phyloP scores from a whole-genome alignment of 1,140 invertebrate species.

The Halictus rubicundus region DNA sequence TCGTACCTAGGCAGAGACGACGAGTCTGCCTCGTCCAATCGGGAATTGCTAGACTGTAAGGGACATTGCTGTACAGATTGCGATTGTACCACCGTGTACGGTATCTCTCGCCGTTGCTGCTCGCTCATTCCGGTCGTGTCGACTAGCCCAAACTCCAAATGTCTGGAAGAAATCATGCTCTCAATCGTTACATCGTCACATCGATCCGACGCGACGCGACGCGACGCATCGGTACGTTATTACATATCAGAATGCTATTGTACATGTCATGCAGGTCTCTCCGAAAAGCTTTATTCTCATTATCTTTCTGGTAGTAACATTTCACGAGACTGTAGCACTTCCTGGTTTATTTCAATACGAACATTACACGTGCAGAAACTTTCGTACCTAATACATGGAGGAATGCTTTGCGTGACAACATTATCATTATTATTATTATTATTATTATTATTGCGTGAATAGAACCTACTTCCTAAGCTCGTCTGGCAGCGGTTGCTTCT shows the following conservation, averaged over 20 bases:
- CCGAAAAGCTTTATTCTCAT: too few species aligned
- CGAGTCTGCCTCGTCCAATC: conserved; percentile 72
- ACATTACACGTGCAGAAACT: background rate
- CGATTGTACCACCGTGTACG: conserved; percentile 92
- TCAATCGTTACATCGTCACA: conserved; percentile 12
- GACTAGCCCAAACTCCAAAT: conserved; percentile 94
- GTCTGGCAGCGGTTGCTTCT: conserved; percentile 76
- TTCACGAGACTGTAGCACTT: too few species aligned
- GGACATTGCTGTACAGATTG: conserved; percentile 72
- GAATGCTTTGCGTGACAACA: background rate
- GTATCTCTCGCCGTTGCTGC: conserved; percentile 93
- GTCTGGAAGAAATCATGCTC: conserved; percentile 76
- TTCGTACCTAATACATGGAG: background rate
- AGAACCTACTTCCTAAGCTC: conserved; percentile 78
- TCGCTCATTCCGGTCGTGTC: conserved; percentile 94
- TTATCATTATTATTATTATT: background rate
- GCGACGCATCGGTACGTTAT: too few species aligned
- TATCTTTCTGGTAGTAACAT: too few species aligned
- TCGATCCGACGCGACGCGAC: too few species aligned
- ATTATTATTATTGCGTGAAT: conserved; percentile 3
- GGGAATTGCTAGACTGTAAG: conserved; percentile 73
- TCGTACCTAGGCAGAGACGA: conserved; percentile 79
- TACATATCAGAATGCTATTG: too few species aligned
- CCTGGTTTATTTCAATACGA: too few species aligned
- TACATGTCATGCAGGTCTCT: too few species aligned